Conservation (phyloP, 2,113 vertebrate species). For the Strix uralensis region DNA sequence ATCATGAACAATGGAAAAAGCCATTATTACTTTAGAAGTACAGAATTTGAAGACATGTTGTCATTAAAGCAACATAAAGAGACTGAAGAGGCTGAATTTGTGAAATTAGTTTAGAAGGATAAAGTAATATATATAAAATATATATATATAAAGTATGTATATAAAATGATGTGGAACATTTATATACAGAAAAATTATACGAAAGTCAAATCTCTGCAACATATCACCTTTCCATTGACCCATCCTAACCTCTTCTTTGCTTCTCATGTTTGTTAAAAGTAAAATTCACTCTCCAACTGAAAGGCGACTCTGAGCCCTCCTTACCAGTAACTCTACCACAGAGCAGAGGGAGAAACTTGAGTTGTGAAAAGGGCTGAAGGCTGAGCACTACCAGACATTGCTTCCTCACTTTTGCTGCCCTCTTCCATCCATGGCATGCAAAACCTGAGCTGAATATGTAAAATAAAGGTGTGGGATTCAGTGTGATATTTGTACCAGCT, state of each 20-base stretch:
- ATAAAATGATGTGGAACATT: not conserved
- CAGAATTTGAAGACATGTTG: not conserved
- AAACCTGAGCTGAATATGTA: not conserved
- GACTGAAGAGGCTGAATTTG: not conserved
- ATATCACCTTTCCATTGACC: not conserved
- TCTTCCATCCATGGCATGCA: not conserved
- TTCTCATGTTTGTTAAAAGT: not conserved
- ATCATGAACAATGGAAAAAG: not conserved
- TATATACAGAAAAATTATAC: not conserved
- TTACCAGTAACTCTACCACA: not conserved
- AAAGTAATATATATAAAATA: not conserved
- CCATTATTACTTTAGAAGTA: not conserved
- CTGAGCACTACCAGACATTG: not conserved
- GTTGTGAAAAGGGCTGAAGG: not conserved
- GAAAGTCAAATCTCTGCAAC: not conserved
- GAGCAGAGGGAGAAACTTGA: not conserved
- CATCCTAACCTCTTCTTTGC: rapidly evolving
- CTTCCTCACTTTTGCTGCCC: not conserved
- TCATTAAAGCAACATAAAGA: not conserved
- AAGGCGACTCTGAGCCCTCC: not conserved
- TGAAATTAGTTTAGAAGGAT: not conserved
- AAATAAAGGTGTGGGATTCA: not conserved
- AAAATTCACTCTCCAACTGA: not conserved
- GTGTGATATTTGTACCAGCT: not conserved
- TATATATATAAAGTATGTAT: too few relatives aligned